These are phyloP conservation scores for Serrognathus titanus DNA, from an alignment of 2,888 invertebrate genomes.

Conservation along the genomic window DNA sequence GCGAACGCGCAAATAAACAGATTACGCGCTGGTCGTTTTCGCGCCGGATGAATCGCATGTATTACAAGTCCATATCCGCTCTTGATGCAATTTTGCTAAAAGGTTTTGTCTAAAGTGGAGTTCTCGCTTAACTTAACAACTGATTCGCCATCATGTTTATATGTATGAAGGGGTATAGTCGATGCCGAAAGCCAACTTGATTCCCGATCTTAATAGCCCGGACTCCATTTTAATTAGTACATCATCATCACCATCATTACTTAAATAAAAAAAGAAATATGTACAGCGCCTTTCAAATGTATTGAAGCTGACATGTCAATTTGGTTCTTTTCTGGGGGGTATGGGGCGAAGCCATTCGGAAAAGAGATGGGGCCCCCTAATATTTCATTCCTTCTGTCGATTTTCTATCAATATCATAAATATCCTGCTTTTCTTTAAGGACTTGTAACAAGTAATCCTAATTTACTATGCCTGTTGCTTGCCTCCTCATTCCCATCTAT, in stretches of 20 bases:
- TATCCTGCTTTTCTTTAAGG: too few species aligned
- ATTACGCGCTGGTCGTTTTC: slow-evolving; percentile 23
- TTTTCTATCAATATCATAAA: not conserved
- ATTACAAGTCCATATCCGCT: slow-evolving; percentile 42
- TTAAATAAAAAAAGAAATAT: too few species aligned
- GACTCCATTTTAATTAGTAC: too few species aligned
- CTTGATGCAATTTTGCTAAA: slow-evolving; percentile 50
- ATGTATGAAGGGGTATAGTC: slow-evolving; percentile 46
- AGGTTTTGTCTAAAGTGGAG: slow-evolving; percentile 51
- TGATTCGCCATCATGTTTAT: slow-evolving; percentile 52
- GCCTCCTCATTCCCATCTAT: not conserved
- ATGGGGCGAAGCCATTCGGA: too few species aligned
- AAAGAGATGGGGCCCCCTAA: too few species aligned
- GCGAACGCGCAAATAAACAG: slow-evolving; percentile 8
- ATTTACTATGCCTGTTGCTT: not conserved
- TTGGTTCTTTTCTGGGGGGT: too few species aligned
- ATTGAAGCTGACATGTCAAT: too few species aligned
- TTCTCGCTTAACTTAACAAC: slow-evolving; percentile 52
- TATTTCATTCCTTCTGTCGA: too few species aligned
- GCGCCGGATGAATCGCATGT: slow-evolving; percentile 42
- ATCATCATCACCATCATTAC: too few species aligned
- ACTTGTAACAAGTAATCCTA: too few species aligned
- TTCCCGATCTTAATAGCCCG: slow-evolving; percentile 5
- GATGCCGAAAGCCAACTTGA: slow-evolving; percentile 12
- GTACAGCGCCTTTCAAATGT: too few species aligned